Base-by-base conservation (phyloP, 2,797 vertebrate species). In the Notoglanidium macrostoma region DNA sequence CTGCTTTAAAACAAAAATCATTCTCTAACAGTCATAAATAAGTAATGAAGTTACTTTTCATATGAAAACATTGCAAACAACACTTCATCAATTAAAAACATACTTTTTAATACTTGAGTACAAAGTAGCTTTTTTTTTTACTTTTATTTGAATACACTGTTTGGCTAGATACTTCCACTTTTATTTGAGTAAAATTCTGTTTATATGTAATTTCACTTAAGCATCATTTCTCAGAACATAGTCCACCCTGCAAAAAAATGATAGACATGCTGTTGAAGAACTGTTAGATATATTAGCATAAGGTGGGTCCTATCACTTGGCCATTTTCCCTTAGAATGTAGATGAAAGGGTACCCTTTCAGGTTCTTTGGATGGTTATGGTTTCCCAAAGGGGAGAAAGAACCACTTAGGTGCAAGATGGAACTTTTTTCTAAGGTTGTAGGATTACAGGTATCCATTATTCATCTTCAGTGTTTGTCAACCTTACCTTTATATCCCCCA, bases 401-500 rank as follows among this genome's bases (percentile, higher is more conserved):
- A 54, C n/a, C 6, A 77, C 15, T 73, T 15, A 26, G 40, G 70
- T 49, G 26, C 11, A 74, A 49, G 35, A 15, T 51, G 12, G 3
- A 74, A 49, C 4, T 49, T 49, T 49, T 49, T 40, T 11, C n/a
- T 32, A 55, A 57, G 21, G 29, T 5, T 78, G 17, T 55, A 17
- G 17, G 2, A 19, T 78, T 79, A 61, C 21, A 40, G 26, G 77
- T 35, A 29, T 57, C 23, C 10, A 65, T 54, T 78, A 46, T 49
- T 32, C 35, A 72, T 54, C 26, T 76, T 17, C 2, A 1, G 14
- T 77, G 19, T 15, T 57, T 76, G 26, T 44, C 21, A 49, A 46
- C 19, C 78, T 74, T 90, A 95, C 95, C 95, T 94, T 91, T 90
- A 86, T 94, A 96, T 85, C 93, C 93, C 54, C 95, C 94, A 85